Evolutionary conservation across 2,113 vertebrate species (phyloP).

Genomic region (Herpetotheres cachinnans): DNA sequence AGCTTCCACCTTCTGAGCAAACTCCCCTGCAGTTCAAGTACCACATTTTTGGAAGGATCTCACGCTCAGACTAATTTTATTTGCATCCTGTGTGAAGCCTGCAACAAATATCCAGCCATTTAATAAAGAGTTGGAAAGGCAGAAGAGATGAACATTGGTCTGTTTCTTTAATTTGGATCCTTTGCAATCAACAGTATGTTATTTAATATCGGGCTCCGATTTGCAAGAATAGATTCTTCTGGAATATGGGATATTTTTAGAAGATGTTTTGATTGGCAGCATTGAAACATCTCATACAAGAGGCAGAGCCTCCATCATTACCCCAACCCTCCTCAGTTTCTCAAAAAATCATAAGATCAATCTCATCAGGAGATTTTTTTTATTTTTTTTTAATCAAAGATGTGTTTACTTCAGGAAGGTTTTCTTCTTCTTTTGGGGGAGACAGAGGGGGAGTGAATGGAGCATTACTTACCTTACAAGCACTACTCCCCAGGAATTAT

Average conservation of each 20-base stretch:
- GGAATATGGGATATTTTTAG: constrained; percentile 7
- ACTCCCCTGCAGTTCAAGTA: neutral
- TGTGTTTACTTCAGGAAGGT: neutral
- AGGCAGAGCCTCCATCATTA: neutral
- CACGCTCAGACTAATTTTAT: neutral
- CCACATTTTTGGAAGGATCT: neutral
- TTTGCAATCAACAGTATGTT: neutral
- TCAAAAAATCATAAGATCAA: neutral
- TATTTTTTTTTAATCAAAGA: neutral
- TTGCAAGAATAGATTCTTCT: neutral
- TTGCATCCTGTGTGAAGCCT: neutral
- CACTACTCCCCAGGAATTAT: neutral
- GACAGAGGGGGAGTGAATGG: neutral
- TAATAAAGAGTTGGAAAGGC: neutral
- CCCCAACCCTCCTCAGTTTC: neutral
- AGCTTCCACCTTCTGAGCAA: neutral
- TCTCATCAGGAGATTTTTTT: neutral
- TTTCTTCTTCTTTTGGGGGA: neutral
- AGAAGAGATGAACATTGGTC: neutral
- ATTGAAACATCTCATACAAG: neutral
- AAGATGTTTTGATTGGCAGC: constrained; percentile 8
- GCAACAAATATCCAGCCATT: neutral
- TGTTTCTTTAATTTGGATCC: neutral
- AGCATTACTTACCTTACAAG: neutral
- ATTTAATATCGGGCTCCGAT: neutral